phyloP scores from a whole-genome alignment of 2,797 vertebrate genomes.

The Cottoperca gobio region DNA sequence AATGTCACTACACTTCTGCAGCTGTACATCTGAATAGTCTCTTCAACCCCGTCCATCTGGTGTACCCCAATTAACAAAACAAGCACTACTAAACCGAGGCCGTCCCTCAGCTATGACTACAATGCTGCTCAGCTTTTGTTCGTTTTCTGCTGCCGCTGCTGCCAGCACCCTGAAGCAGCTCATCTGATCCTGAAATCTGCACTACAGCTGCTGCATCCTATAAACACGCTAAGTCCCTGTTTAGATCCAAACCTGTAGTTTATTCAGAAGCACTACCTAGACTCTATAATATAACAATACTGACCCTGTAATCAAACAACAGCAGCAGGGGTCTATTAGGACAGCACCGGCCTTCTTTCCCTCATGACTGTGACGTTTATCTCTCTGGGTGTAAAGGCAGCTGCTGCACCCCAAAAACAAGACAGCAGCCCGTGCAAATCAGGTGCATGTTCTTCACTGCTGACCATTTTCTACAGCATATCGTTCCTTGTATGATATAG shows the following conservation, averaged over 20 bases:
- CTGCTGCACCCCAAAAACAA: conserved; percentile 16
- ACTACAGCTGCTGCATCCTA: conserved; percentile 49
- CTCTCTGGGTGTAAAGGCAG: conserved; percentile 6
- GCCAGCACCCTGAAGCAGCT: conserved; percentile 31
- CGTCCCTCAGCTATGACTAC: conserved; percentile 29
- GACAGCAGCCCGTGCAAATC: background rate
- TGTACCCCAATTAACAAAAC: conserved; percentile 40
- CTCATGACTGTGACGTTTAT: background rate
- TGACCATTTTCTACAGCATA: too few relatives aligned
- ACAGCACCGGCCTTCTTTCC: background rate
- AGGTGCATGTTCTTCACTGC: background rate
- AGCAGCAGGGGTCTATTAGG: conserved; percentile 25
- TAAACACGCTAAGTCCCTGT: conserved; percentile 48
- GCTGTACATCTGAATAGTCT: conserved; percentile 15
- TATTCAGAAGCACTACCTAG: conserved; percentile 32
- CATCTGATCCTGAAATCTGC: conserved; percentile 43
- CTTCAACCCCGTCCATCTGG: conserved; percentile 9
- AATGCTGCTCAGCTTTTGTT: conserved; percentile 37
- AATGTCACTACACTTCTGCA: background rate
- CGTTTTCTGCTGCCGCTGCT: conserved; percentile 20
- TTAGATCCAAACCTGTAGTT: conserved; percentile 43
- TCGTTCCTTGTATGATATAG: too few relatives aligned
- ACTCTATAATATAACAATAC: conserved; percentile 28
- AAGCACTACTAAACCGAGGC: conserved; percentile 26
- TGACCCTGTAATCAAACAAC: conserved; percentile 49